phyloP scores from a whole-genome alignment of 2,888 invertebrate species.

The Pedicia rivosa region DNA sequence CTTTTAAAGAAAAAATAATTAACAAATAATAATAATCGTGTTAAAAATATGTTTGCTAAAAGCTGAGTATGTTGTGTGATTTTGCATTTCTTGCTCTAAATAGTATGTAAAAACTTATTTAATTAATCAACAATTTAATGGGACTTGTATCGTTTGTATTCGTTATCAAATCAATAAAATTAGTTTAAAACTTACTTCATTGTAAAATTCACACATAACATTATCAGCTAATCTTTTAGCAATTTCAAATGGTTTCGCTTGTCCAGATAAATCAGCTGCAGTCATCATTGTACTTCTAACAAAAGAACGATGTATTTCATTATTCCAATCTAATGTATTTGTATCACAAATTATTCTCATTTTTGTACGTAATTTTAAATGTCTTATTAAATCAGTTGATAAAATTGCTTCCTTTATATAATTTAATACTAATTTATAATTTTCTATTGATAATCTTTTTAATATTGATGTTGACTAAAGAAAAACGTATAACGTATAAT shows the following conservation, averaged over 20 bases:
- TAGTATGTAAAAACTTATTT: too few species aligned
- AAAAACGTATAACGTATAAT: not conserved
- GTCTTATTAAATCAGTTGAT: constrained; percentile 40
- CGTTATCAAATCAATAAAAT: too few species aligned
- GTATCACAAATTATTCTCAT: constrained; percentile 36
- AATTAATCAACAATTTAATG: too few species aligned
- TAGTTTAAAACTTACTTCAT: too few species aligned
- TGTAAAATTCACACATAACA: too few species aligned
- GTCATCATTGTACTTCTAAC: constrained; percentile 43
- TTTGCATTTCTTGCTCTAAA: too few species aligned
- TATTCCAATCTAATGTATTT: constrained; percentile 32
- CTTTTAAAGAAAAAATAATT: too few species aligned
- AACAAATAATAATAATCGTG: too few species aligned
- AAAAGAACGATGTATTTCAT: constrained; percentile 33
- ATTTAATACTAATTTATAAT: constrained; percentile 31
- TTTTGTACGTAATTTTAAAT: constrained; percentile 37
- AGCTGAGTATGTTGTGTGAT: too few species aligned
- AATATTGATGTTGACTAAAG: not conserved
- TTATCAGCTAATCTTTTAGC: constrained; percentile 32
- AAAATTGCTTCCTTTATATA: constrained; percentile 41
- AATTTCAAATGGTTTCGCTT: constrained; percentile 40
- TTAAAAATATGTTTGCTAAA: too few species aligned
- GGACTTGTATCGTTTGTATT: too few species aligned
- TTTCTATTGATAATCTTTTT: constrained; percentile 22
- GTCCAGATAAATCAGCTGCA: constrained; percentile 41